Base-by-base conservation (phyloP, 1,140 invertebrate species). In the Chelonus insularis region DNA sequence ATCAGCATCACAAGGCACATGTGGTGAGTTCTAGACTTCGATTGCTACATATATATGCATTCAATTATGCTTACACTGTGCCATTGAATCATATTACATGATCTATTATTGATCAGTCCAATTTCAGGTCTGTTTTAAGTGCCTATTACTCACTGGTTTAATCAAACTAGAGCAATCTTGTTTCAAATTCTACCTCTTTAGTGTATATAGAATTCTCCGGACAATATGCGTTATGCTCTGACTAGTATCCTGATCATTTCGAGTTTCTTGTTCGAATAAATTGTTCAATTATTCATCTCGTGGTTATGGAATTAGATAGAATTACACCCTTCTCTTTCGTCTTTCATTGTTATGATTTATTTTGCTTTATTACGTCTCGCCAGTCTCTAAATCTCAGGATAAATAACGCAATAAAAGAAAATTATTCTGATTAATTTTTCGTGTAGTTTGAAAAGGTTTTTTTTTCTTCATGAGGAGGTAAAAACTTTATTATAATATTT, bases 1-100 rank as follows among this genome's bases (percentile, higher is more conserved):
- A 78, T 69, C 77, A 78, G 62, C 73, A 79, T 76, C 76, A 81
- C 63, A 78, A 70, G 63, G 71, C 61, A 58, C 78, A 79, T 52
- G 73, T 70, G 78, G 80, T 81, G 66, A 80, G 79, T 77, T 43
- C n/a, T 12, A 3, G 9, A 11, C 16, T n/a, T 29, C 3, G 7
- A 29, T 29, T 29, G 3, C 4, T 21, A 29, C 18, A 11, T 23
- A 45, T 25, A 29, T 48, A 18, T 18, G 14, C 6, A 43, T 43
- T 43, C 16, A 48, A 48, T 48, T 48, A 48, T 18, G 18, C 21
- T 48, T 12, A 29, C 2, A 23, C 45, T 8, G 5, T 6, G 45
- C 7, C 23, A 11, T 25, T 48, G 6, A 25, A 48, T 48, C 45
- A 48, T 48, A 9, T 29, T 29, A 23, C 25, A 7, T 48, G 45